A percentile compares a stretch with the other conserved stretches of the same genome.
Evolutionary conservation across 2,888 invertebrate genomes (phyloP).

Genomic region (Oscheius myriophilus): DNA sequence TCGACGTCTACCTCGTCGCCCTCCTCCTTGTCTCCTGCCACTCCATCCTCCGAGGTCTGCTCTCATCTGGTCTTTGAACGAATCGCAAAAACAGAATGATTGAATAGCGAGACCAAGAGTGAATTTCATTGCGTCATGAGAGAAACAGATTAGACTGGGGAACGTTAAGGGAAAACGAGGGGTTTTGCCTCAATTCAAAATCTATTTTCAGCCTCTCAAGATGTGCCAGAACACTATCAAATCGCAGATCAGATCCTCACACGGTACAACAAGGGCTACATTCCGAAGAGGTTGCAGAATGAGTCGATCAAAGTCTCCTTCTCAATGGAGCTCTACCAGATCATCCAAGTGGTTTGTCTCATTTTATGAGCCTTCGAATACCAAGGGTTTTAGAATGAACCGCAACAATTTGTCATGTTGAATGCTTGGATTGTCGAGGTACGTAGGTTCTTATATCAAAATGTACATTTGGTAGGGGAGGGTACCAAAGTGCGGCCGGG

Average conservation of each 20-base stretch:
- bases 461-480: neutral
- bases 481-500: too few relatives aligned
- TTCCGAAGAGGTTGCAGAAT: conserved; percentile 36
- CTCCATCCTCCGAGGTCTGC: too few relatives aligned
- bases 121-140: too few relatives aligned
- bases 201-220: conserved; percentile 2
- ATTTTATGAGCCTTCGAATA: neutral
- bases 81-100: too few relatives aligned
- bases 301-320: conserved; percentile 64
- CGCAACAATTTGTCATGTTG: conserved; percentile 66
- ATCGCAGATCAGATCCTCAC: conserved; percentile 44
- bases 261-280: conserved; percentile 43
- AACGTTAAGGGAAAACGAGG: too few relatives aligned
- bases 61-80: too few relatives aligned
- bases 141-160: too few relatives aligned
- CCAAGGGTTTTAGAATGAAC: conserved; percentile 62
- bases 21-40: too few relatives aligned
- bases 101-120: too few relatives aligned
- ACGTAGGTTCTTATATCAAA: neutral
- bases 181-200: too few relatives aligned
- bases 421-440: conserved; percentile 70
- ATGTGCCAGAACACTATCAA: conserved; percentile 43
- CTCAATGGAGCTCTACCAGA: conserved; percentile 68
- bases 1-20: too few relatives aligned
- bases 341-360: conserved; percentile 64